Conservation (phyloP, 1,140 invertebrate genomes). For the Penaeus indicus region DNA sequence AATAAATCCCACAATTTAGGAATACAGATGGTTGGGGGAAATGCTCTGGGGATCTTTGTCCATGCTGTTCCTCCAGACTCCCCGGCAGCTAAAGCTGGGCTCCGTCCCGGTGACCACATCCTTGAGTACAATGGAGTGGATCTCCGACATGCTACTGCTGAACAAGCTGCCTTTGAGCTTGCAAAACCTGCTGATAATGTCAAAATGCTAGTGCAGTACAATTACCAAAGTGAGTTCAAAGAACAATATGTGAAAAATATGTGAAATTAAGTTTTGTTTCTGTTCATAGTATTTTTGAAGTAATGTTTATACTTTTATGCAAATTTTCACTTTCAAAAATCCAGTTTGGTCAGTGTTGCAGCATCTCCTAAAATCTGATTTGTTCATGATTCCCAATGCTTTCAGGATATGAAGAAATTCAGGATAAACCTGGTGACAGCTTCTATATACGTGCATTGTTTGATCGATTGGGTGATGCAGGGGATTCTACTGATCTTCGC, state of each 20-base stretch:
- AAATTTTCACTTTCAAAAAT: too few relatives aligned
- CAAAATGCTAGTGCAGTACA: slow-evolving; percentile 81
- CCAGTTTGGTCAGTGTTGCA: too few relatives aligned
- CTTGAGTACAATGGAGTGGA: slow-evolving; percentile 95
- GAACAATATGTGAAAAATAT: neutral
- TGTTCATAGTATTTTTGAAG: neutral
- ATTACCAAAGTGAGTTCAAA: slow-evolving; percentile 68
- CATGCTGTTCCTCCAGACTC: slow-evolving; percentile 91
- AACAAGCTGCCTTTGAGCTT: slow-evolving; percentile 92
- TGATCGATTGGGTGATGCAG: slow-evolving; percentile 84
- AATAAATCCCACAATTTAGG: slow-evolving; percentile 90
- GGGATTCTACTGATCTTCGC: slow-evolving; percentile 79
- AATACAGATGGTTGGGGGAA: slow-evolving; percentile 92
- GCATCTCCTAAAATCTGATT: too few relatives aligned
- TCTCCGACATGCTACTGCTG: slow-evolving; percentile 89
- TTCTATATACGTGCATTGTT: slow-evolving; percentile 95
- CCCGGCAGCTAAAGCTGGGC: slow-evolving; percentile 63
- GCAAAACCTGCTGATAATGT: slow-evolving; percentile 93
- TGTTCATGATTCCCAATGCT: slow-evolving; percentile 62
- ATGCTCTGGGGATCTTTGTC: slow-evolving; percentile 96
- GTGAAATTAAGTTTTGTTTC: neutral
- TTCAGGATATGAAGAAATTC: slow-evolving; percentile 89
- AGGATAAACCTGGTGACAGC: slow-evolving; percentile 93
- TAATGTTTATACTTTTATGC: neutral
- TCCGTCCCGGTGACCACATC: slow-evolving; percentile 81